Evolutionary conservation across 92 coral and sea anemone species (phyloP).

Genomic region (Epizoanthus stellaris): DNA sequence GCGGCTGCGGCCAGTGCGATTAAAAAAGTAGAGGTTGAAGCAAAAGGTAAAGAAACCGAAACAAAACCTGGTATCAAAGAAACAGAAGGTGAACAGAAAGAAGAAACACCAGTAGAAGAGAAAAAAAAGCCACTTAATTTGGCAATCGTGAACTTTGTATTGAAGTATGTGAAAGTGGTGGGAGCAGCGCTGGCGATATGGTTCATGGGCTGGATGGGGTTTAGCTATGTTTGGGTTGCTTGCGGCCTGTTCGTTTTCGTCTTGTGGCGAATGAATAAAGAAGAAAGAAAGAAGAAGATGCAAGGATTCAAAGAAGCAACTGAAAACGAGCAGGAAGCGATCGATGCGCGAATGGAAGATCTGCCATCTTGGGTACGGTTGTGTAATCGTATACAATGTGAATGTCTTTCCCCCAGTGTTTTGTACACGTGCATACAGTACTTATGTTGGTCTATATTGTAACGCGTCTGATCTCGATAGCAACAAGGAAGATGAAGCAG

Average conservation of each 20-base stretch:
- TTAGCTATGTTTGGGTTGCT: slow-evolving; percentile 91
- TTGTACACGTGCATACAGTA: slow-evolving; percentile 10
- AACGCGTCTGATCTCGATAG: not conserved
- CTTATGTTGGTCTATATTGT: not conserved
- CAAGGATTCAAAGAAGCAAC: slow-evolving; percentile 71
- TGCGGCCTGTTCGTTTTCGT: slow-evolving; percentile 80
- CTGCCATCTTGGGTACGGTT: slow-evolving; percentile 96
- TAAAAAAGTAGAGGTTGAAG: not conserved
- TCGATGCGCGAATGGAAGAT: slow-evolving; percentile 88
- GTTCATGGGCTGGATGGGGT: slow-evolving; percentile 94
- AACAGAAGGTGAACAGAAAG: slow-evolving; percentile 63
- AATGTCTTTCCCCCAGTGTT: too few species aligned
- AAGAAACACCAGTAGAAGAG: slow-evolving; percentile 45
- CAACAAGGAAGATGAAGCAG: slow-evolving; percentile 4
- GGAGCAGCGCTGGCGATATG: slow-evolving; percentile 92
- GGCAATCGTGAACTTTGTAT: slow-evolving; percentile 80
- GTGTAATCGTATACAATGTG: not conserved
- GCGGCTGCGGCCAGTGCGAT: slow-evolving; percentile 13
- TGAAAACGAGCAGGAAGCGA: slow-evolving; percentile 75
- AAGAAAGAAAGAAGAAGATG: slow-evolving; percentile 74
- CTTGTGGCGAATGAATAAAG: slow-evolving; percentile 90
- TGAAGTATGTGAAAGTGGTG: slow-evolving; percentile 90
- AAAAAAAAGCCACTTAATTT: slow-evolving; percentile 71
- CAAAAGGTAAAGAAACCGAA: not conserved
- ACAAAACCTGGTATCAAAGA: not conserved